Conservation (phyloP, 2,113 vertebrate species). For the Garra rufa region DNA sequence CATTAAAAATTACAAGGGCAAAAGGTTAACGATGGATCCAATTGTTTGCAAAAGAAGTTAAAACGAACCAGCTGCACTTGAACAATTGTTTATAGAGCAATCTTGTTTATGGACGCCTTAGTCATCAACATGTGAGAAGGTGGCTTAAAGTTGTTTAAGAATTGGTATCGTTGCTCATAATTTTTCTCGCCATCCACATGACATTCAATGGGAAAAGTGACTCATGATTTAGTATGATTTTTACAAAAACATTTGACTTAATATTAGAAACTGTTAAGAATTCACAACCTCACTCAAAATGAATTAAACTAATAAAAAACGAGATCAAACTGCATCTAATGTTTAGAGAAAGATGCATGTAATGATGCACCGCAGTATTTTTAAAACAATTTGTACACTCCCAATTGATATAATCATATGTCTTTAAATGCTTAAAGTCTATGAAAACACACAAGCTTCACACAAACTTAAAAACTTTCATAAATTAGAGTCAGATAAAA, state of each 20-base stretch:
- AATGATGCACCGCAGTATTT: neutral
- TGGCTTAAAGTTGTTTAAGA: neutral
- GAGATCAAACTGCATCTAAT: no score
- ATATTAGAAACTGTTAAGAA: neutral
- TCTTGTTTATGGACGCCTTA: conserved; percentile 12
- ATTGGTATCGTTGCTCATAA: neutral
- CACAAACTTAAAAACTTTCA: no score
- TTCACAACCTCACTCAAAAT: no score
- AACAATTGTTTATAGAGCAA: conserved; percentile 13
- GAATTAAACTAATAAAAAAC: no score
- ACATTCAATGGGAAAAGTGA: neutral
- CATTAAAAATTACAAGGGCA: neutral
- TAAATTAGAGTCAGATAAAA: no score
- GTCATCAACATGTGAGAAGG: neutral
- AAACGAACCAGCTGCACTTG: neutral
- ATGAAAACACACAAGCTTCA: no score
- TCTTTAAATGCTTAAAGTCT: neutral
- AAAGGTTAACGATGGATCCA: neutral
- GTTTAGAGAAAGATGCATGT: no score
- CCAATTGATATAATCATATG: neutral
- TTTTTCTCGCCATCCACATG: neutral
- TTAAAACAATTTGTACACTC: neutral
- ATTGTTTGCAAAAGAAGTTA: neutral
- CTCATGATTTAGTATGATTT: neutral
- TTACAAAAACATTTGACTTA: neutral